Evolutionary conservation across 92 coral and sea anemone species (phyloP).

Genomic region (Nematostella vectensis): DNA sequence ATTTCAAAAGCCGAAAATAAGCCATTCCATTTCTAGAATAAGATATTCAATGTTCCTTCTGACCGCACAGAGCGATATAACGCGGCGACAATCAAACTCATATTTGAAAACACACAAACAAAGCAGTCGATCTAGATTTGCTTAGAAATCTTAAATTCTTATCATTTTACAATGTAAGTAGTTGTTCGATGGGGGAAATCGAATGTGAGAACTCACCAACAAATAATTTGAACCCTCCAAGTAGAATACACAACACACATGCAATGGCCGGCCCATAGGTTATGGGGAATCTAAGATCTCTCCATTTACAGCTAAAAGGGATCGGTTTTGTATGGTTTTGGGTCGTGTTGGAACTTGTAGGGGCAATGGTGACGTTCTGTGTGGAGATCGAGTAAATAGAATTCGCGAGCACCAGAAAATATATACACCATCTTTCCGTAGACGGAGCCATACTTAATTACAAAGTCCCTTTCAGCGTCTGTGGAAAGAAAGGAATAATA

Average conservation of each 20-base stretch:
- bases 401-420: background rate
- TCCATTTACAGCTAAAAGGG: slow-evolving; percentile 69
- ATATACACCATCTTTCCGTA: background rate
- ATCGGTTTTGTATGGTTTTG: slow-evolving; percentile 12
- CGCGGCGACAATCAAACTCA: too few relatives aligned
- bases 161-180: too few relatives aligned
- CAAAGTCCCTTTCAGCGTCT: too few relatives aligned
- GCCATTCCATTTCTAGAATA: too few relatives aligned
- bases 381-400: background rate
- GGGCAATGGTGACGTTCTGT: background rate
- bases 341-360: slow-evolving; percentile 3
- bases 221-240: slow-evolving; percentile 66
- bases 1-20: too few relatives aligned
- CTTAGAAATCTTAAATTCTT: too few relatives aligned
- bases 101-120: too few relatives aligned
- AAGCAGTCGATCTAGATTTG: too few relatives aligned
- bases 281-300: slow-evolving; percentile 58
- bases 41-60: too few relatives aligned
- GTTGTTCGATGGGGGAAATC: too few relatives aligned
- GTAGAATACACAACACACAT: slow-evolving; percentile 45
- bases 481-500: too few relatives aligned
- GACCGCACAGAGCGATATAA: too few relatives aligned
- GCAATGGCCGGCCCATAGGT: slow-evolving; percentile 78
- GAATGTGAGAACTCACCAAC: slow-evolving; percentile 84
- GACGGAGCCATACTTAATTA: background rate